These are phyloP conservation scores for Alviniconcha marisindica DNA, from an alignment of 1,140 invertebrate genomes.

Conservation along the genomic window DNA sequence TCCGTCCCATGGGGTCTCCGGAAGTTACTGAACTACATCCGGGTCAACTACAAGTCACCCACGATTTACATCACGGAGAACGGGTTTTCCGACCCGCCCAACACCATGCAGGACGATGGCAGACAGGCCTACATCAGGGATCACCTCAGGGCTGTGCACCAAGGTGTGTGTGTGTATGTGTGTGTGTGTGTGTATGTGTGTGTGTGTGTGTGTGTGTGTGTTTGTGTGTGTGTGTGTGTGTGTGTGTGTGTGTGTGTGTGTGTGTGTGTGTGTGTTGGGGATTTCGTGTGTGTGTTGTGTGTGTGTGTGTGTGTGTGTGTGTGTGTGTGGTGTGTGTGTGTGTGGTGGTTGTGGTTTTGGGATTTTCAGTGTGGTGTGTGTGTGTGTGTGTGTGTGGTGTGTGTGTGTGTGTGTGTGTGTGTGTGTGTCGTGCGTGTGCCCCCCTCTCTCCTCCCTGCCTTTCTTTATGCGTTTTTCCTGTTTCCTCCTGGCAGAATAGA, in stretches of 20 bases:
- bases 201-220: slow-evolving; percentile 9
- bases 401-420: too few relatives aligned
- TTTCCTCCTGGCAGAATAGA: too few relatives aligned
- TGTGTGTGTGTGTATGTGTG: slow-evolving; percentile 22
- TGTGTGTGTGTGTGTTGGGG: not conserved
- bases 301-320: not conserved
- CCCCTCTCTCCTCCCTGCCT: not conserved
- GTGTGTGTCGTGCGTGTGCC: too few relatives aligned
- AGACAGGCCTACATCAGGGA: slow-evolving; percentile 77
- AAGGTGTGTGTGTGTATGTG: slow-evolving; percentile 62
- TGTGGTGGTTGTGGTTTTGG: too few relatives aligned
- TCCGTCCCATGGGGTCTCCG: slow-evolving; percentile 82
- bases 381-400: slow-evolving; percentile 3
- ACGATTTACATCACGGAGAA: slow-evolving; percentile 83
- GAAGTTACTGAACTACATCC: slow-evolving; percentile 81
- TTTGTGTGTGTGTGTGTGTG: not conserved
- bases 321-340: not conserved
- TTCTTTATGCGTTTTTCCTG: not conserved
- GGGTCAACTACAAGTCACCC: slow-evolving; percentile 80
- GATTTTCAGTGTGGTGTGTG: too few relatives aligned
- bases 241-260: slow-evolving; percentile 4
- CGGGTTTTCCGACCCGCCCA: slow-evolving; percentile 78
- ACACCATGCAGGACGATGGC: slow-evolving; percentile 77
- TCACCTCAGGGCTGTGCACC: slow-evolving; percentile 82
- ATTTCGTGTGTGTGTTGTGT: slow-evolving; percentile 14